A percentile compares a stretch with the other conserved stretches of the same genome.
Conservation (phyloP, 2,797 vertebrate genomes). For the Cirrhinus molitorella region DNA sequence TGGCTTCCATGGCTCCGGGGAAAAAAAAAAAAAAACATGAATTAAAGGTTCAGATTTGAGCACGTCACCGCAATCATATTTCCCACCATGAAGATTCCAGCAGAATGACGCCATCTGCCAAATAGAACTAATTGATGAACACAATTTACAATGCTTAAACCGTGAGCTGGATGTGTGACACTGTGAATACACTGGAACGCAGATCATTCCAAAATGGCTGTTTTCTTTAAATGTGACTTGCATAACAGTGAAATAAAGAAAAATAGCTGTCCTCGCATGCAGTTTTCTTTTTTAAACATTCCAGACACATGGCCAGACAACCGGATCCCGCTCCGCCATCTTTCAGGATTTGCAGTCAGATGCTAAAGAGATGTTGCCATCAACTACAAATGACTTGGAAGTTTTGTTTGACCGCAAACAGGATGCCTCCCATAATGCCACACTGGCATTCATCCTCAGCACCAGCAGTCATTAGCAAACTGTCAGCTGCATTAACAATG, state of each 20-base stretch:
- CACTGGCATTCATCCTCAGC: conserved; percentile 61
- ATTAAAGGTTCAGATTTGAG: conserved; percentile 57
- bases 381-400: conserved; percentile 63
- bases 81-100: conserved; percentile 31
- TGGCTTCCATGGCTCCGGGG: conserved; percentile 51
- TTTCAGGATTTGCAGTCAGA: conserved; percentile 35
- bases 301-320: not conserved
- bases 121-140: conserved; percentile 24
- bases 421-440: conserved; percentile 66
- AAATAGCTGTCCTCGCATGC: not conserved
- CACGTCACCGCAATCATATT: conserved; percentile 30
- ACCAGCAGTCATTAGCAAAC: conserved; percentile 68
- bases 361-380: conserved; percentile 64
- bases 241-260: not conserved
- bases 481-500: conserved; percentile 52
- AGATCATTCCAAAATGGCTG: conserved; percentile 6
- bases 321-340: not conserved
- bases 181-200: conserved; percentile 6
- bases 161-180: not conserved
- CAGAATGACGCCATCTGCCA: conserved; percentile 7
- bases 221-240: not conserved
- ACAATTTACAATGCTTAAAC: conserved; percentile 18
- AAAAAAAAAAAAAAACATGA: conserved; percentile 41
- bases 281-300: conserved; percentile 6
- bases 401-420: conserved; percentile 69